Conservation (phyloP, 2,113 vertebrate genomes). For the Agapornis roseicollis region DNA sequence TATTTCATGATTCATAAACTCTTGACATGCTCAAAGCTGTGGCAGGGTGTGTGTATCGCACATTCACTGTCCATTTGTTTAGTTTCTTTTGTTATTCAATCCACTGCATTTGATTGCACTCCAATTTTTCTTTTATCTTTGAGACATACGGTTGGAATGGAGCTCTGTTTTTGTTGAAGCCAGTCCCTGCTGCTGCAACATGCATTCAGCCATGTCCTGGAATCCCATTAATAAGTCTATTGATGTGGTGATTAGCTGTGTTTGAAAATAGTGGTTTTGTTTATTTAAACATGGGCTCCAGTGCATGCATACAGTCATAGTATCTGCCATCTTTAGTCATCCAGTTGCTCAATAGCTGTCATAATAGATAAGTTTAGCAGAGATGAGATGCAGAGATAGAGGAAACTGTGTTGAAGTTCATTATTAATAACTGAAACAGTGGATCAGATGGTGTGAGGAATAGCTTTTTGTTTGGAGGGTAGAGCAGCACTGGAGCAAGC, state of each 20-base stretch:
- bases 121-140: slow-evolving; percentile 41
- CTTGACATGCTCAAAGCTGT: not conserved
- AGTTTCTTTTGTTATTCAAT: slow-evolving; percentile 37
- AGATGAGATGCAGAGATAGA: not conserved
- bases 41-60: not conserved
- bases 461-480: not conserved
- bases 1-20: slow-evolving; percentile 4
- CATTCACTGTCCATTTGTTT: not conserved
- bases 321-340: slow-evolving; percentile 59
- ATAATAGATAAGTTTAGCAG: not conserved
- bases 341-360: slow-evolving; percentile 52
- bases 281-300: slow-evolving; percentile 30
- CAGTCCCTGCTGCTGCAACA: slow-evolving; percentile 57
- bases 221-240: slow-evolving; percentile 47
- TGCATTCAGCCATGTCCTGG: slow-evolving; percentile 26
- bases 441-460: not conserved
- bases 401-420: slow-evolving; percentile 16
- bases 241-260: slow-evolving; percentile 59
- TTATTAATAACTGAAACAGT: not conserved
- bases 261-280: slow-evolving; percentile 56
- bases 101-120: slow-evolving; percentile 1
- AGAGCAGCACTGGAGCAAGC: not conserved
- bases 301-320: not conserved
- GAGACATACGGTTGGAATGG: slow-evolving; percentile 41
- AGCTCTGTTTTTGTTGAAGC: slow-evolving; percentile 42